Base-by-base conservation (phyloP, 2,797 vertebrate species). In the Eulemur rubriventer region DNA sequence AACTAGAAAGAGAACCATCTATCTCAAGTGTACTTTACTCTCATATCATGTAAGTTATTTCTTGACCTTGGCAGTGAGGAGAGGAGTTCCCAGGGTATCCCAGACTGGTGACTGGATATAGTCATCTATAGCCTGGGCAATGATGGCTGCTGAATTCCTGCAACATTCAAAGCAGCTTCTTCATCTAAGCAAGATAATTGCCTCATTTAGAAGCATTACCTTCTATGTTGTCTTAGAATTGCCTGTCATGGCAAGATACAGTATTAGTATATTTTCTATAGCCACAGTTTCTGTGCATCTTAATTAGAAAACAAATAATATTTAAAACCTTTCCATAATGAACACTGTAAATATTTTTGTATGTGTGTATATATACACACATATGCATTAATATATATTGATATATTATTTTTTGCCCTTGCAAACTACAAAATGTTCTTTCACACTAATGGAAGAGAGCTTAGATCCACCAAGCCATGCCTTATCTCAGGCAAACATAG, bases 391-490 rank as follows among this genome's bases (percentile, higher is more conserved):
- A 57, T 26, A 57, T 57, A 57, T 57, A 24, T 24, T 57, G 24
- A 22, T 69, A 30, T 76, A 48, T 20, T 28, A 17, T 63, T 63
- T 81, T 72, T 63, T 89, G 11, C 4, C 24, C 70, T 67, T 83
- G 38, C 46, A 70, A 17, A 82, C 46, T 82, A 90, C 65, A 94
- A 0, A 95, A 95, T 97, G 61, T 35, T 97, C 86, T 94, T 93
- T 97, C 82, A 96, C 95, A 67, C 65, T 97, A 96, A 97, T 93
- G 50, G 80, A 86, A 96, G 94, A 91, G 16, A 97, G 76, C 50
- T 57, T 96, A 96, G 79, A 95, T 81, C 89, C 92, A 96, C 83
- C 24, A 75, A 75, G 41, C 96, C 79, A 59, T 95, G 89, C 35
- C 94, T 96, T 89, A 61, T 35, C 24, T 98, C 93, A 96, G 96